Conservation (phyloP, 2,888 invertebrate species). For the Notocelia uddmanniana region DNA sequence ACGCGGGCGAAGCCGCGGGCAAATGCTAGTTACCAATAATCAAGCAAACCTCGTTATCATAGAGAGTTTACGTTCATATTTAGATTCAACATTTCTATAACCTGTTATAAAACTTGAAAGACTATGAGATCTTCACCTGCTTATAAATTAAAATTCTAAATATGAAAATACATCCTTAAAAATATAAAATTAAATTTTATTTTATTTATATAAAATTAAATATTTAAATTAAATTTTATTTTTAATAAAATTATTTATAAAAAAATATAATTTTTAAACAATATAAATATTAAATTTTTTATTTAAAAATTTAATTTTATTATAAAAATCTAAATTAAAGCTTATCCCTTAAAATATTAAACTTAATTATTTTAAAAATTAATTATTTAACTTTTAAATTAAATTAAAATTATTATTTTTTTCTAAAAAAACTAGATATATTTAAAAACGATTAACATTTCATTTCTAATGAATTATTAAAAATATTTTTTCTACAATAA, state of each 20-base stretch:
- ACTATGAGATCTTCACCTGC: no score
- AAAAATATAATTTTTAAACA: conserved; percentile 84
- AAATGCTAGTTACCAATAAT: no score
- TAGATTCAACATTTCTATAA: no score
- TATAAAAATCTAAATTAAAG: conserved; percentile 86
- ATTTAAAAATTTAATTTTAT: conserved; percentile 63
- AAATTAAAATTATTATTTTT: conserved; percentile 84
- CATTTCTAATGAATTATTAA: conserved; percentile 87
- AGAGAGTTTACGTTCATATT: no score
- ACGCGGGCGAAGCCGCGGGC: no score
- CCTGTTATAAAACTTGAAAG: no score
- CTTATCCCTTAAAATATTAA: conserved; percentile 86
- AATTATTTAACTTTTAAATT: conserved; percentile 62
- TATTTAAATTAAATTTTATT: conserved; percentile 60
- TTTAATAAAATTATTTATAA: conserved; percentile 74
- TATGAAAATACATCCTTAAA: no score
- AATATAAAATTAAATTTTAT: conserved; percentile 74
- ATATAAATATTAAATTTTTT: conserved; percentile 85
- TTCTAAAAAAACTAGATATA: conserved; percentile 89
- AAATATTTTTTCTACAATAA: conserved; percentile 88
- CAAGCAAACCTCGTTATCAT: no score
- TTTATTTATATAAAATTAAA: conserved; percentile 79
- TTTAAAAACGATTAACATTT: conserved; percentile 88
- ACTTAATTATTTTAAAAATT: conserved; percentile 63
- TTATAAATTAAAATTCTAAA: no score